Base-by-base conservation (phyloP, 2,113 vertebrate species). In the Tamias sibiricus region DNA sequence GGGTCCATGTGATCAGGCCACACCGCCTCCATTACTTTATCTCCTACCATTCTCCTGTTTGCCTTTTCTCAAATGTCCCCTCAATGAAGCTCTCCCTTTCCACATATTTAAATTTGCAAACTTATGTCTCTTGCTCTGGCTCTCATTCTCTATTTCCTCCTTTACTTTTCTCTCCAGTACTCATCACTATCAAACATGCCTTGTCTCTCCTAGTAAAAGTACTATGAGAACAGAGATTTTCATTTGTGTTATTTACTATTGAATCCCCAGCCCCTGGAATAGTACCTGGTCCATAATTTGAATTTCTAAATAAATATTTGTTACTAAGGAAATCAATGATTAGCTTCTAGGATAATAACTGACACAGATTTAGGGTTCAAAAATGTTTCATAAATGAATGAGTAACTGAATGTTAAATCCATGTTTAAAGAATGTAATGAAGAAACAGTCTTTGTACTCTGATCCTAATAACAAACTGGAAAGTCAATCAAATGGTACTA, bases 331-430 rank as follows among this genome's bases (percentile, higher is more conserved):
- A 90, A 59, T 79, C 16, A 42, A 84, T 95, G 13, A 69, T 94
- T 82, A 91, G 54, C 59, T 85, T 94, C 44, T 91, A 87, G 71
- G 74, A 83, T 64, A 96, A 66, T 81, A 91, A 87, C 28, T 71
- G 85, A 94, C 69, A 96, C 4, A 57, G 37, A 95, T 26, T 75
- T 94, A 47, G 47, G 54, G 37, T 76, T 87, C 74, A 74, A 91
- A 81, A 93, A 66, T 94, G 49, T 89, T 93, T 94, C 59, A 62
- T 86, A 74, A 88, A 89, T 85, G 69, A 91, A 76, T 54, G 77
- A 82, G 71, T 83, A 59, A 83, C 26, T 57, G 80, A 92, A 91
- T 95, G 69, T 59, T 96, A 95, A 97, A 90, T 90, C 4, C n/a
- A 83, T 26, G 2, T 87, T 84, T 87, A 94, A 80, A 83, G 71